A percentile compares a stretch with the other conserved stretches of the same genome.
Evolutionary conservation across 2,113 vertebrate genomes (phyloP).

Genomic region (Noctilio leporinus): DNA sequence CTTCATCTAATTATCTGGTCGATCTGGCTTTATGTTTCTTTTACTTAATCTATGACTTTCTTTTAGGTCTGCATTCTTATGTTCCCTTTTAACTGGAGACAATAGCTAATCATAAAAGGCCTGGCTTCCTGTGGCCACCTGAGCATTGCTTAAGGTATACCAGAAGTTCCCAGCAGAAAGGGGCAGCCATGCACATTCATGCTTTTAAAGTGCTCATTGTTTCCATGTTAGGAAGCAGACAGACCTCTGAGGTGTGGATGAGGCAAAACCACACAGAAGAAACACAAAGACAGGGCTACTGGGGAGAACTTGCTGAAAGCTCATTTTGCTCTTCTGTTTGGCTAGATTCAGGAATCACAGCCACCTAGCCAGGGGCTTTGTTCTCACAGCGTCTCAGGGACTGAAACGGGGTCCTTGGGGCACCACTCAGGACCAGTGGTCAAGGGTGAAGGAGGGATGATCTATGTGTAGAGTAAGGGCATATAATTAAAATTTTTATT

Average conservation of each 20-base stretch:
- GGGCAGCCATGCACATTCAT: rapidly evolving
- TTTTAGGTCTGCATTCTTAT: not conserved
- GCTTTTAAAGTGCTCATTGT: not conserved
- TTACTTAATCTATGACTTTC: not conserved
- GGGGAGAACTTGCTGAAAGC: not conserved
- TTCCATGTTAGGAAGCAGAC: not conserved
- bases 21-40: not conserved
- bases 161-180: not conserved
- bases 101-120: rapidly evolving
- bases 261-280: not conserved
- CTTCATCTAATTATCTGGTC: not conserved
- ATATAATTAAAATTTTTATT: not conserved
- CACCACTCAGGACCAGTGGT: rapidly evolving
- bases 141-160: not conserved
- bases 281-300: not conserved
- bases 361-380: not conserved
- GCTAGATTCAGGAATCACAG: not conserved
- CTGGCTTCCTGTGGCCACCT: not conserved
- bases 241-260: not conserved
- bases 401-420: not conserved
- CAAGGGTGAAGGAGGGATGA: too few relatives aligned
- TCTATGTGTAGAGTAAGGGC: not conserved
- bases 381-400: not conserved
- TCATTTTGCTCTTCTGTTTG: not conserved
- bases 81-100: not conserved